Evolutionary conservation across 1,140 invertebrate species (phyloP).

Genomic region (Hestina assimilis): DNA sequence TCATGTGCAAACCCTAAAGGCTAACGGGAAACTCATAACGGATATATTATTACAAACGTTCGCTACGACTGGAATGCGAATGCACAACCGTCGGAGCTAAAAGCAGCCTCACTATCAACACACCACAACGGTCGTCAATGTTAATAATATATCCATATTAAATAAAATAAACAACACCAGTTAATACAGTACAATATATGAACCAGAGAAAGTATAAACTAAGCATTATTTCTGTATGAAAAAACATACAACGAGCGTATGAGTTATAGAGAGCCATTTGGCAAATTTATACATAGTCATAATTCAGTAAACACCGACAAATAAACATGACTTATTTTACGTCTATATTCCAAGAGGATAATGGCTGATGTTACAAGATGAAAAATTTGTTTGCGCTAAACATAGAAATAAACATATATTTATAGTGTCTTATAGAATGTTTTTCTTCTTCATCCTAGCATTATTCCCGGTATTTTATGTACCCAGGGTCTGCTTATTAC

Average conservation of each 20-base stretch:
- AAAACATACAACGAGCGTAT: not conserved
- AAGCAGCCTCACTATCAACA: too few relatives aligned
- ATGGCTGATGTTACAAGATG: not conserved
- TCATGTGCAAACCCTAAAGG: too few relatives aligned
- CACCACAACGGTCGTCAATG: not conserved
- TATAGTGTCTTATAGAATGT: too few relatives aligned
- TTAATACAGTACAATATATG: not conserved
- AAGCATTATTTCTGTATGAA: not conserved
- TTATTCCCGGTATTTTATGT: too few relatives aligned
- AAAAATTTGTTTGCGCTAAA: too few relatives aligned
- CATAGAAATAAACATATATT: too few relatives aligned
- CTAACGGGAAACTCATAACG: too few relatives aligned
- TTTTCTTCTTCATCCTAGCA: too few relatives aligned
- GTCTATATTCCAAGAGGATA: constrained; percentile 7
- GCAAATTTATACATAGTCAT: constrained; percentile 16
- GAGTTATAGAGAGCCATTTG: constrained; percentile 9
- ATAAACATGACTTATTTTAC: constrained; percentile 11
- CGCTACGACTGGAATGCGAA: too few relatives aligned
- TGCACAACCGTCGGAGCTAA: too few relatives aligned
- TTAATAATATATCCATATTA: not conserved
- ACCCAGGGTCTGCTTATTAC: too few relatives aligned
- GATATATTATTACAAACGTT: too few relatives aligned
- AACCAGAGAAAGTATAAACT: not conserved
- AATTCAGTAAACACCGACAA: constrained; percentile 8
- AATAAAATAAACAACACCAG: not conserved